Evolutionary conservation across 2,797 vertebrate species (phyloP), one percentile per base, ranked within the genome.

Genomic region (Muscicapa striata): DNA sequence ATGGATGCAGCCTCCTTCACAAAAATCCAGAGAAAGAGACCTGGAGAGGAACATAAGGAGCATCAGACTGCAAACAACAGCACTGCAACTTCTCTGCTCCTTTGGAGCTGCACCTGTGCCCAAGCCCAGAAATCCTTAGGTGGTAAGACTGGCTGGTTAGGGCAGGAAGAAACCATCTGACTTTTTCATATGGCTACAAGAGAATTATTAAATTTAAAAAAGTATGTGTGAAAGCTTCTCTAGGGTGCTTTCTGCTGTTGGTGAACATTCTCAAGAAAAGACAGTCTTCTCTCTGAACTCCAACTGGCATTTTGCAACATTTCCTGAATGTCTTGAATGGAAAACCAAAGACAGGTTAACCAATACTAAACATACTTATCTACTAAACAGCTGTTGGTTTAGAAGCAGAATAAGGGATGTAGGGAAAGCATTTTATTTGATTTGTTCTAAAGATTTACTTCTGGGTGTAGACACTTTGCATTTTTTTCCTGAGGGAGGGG

Each of bases 391-490:
- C 27, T 93, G 66, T 21, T 86, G 29, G 38, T 80, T 91, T 45
- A 88, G 76, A 83, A 84, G 61, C 13, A 79, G 70, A 92, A 54
- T 12, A 32, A 90, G 46, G 83, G 27, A 80, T 59, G 52, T 24
- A 61, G 32, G 54, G 52, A 45, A 84, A 72, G 34, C 29, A 85
- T 76, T 84, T 84, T 54, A 59, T 5, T 68, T 34, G 21, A 75
- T 83, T 77, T 90, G 26, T 75, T 86, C 61, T 83, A 30, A 87
- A 95, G 51, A 84, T 61, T 66, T 93, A 89, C 75, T 91, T 81
- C 49, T 84, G 74, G 64, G 30, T 66, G 29, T 68, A 93, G 58
- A 76, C 19, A 18, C 45, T 62, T 52, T 7, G 48, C 32, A 12
- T 34, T 58, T 32, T 32, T 73, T 73, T 78, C 67, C 57, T 48